A percentile compares a stretch with the other conserved stretches of the same genome.
Conservation (phyloP, 2,797 vertebrate genomes). For the Gymnodraco acuticeps region DNA sequence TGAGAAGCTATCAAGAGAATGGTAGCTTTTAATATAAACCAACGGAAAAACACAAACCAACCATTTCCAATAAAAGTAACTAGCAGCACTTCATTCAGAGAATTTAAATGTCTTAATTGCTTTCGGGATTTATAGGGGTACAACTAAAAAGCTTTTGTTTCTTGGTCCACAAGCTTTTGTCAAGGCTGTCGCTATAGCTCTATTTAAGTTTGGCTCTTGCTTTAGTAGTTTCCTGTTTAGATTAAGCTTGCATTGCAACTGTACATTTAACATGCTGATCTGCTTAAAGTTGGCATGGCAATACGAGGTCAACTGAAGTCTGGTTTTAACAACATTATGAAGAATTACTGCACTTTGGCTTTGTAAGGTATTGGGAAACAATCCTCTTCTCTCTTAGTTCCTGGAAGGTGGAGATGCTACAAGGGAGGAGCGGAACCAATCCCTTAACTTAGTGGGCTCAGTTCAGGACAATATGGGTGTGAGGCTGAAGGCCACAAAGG, state of each 20-base stretch:
- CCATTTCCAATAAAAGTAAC: too few relatives aligned
- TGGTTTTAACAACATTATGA: neutral
- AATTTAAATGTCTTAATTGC: too few relatives aligned
- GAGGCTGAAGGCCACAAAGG: conserved; percentile 62
- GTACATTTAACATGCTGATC: neutral
- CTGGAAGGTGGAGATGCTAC: conserved; percentile 42
- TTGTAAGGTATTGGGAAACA: neutral
- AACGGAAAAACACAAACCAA: too few relatives aligned
- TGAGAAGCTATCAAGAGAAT: too few relatives aligned
- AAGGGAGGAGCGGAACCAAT: conserved; percentile 21
- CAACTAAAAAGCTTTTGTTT: neutral
- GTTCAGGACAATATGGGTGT: conserved; percentile 54
- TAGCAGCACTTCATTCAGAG: too few relatives aligned
- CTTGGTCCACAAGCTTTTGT: neutral
- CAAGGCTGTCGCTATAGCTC: neutral
- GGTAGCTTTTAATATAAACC: too few relatives aligned
- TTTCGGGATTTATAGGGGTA: too few relatives aligned
- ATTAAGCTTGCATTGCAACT: neutral
- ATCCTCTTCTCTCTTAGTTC: neutral
- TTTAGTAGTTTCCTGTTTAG: neutral
- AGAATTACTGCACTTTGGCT: conserved; percentile 13
- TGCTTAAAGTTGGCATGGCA: neutral
- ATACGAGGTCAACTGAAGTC: neutral
- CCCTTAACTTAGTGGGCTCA: conserved; percentile 43
- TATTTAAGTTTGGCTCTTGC: neutral